phyloP scores from a whole-genome alignment of 2,888 invertebrate genomes.

The Ectemnius lituratus region DNA sequence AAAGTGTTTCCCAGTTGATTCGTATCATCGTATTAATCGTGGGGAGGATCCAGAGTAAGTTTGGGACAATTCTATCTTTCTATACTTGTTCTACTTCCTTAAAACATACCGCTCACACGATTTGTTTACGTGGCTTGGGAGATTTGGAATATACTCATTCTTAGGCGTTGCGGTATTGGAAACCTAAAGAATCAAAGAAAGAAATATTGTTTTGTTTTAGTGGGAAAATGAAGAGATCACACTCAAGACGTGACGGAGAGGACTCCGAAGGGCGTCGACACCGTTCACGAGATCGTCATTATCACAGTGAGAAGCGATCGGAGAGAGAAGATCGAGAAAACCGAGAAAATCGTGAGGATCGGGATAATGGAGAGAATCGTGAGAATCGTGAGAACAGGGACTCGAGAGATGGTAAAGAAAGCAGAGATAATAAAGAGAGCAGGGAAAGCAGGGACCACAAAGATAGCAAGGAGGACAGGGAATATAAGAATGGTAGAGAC shows the following conservation, averaged over 20 bases:
- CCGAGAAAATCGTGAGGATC: background rate
- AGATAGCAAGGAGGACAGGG: background rate
- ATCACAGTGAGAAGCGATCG: slow-evolving; percentile 5
- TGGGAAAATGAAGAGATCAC: slow-evolving; percentile 45
- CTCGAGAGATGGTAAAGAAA: background rate
- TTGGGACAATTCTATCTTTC: too few relatives aligned
- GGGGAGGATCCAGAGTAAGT: too few relatives aligned
- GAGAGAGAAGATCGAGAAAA: background rate
- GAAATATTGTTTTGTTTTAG: slow-evolving; percentile 12
- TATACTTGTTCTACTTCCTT: too few relatives aligned
- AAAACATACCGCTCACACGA: too few relatives aligned
- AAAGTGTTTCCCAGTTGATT: too few relatives aligned
- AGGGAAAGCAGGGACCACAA: too few relatives aligned
- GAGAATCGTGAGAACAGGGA: background rate
- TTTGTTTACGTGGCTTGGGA: too few relatives aligned
- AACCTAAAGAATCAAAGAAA: too few relatives aligned
- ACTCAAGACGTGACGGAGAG: slow-evolving; percentile 37
- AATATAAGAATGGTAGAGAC: background rate
- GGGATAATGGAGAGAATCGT: background rate
- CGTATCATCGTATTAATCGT: too few relatives aligned
- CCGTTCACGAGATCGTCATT: slow-evolving; percentile 26
- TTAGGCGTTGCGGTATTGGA: too few relatives aligned
- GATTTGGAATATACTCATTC: too few relatives aligned
- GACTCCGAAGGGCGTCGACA: slow-evolving; percentile 21
- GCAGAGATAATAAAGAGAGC: background rate